A percentile compares a stretch with the other conserved stretches of the same genome.
Conservation (phyloP, 2,113 vertebrate genomes). For the Himantopus leucocephalus region DNA sequence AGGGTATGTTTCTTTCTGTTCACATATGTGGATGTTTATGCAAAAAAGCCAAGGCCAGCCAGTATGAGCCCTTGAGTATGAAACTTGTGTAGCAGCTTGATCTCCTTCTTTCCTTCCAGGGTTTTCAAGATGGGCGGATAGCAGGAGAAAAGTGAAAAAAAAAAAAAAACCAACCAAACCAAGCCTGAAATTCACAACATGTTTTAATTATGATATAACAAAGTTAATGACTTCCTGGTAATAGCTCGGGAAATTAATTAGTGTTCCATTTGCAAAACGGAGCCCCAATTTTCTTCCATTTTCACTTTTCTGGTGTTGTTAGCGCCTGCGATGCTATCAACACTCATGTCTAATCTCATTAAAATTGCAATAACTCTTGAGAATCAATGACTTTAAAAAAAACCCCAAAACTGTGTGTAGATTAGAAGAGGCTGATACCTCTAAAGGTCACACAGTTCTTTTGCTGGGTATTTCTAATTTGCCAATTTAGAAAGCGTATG, state of each 20-base stretch:
- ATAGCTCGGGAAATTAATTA: slow-evolving; percentile 3
- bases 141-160: neutral
- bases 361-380: slow-evolving; percentile 10
- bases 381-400: neutral
- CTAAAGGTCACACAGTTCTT: neutral
- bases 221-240: neutral
- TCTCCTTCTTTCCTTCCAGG: neutral
- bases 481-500: neutral
- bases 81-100: neutral
- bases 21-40: neutral
- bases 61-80: fast-evolving
- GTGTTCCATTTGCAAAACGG: neutral
- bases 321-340: neutral
- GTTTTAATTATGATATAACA: neutral
- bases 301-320: neutral
- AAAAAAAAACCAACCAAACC: neutral
- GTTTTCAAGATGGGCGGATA: neutral
- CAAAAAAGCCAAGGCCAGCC: neutral
- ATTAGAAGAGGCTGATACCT: neutral
- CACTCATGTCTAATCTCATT: neutral
- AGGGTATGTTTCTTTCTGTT: neutral
- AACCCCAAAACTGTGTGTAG: neutral
- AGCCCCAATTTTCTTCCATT: neutral
- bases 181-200: neutral
- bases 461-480: neutral